Percentiles rank a stretch among this genome's conserved stretches.
These are phyloP conservation scores for Hozukius guyotensis DNA, from an alignment of 2,797 vertebrate genomes.

Conservation along the genomic window DNA sequence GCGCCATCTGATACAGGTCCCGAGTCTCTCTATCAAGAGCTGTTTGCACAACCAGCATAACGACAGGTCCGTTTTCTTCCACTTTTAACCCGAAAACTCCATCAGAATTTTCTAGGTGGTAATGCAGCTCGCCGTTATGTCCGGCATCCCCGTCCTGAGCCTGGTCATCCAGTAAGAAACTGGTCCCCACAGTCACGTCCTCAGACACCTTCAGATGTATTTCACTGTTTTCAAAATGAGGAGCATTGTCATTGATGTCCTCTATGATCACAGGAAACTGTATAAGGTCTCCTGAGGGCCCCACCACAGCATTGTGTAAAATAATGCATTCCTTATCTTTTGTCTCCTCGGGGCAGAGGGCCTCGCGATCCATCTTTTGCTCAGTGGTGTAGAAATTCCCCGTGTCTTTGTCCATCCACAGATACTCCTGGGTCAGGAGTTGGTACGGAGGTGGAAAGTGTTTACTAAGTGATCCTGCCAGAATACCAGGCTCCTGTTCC, in stretches of 20 bases:
- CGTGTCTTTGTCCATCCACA: constrained; percentile 73
- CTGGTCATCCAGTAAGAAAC: constrained; percentile 76
- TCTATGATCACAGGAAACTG: constrained; percentile 79
- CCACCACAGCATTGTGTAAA: constrained; percentile 72
- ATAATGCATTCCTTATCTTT: constrained; percentile 74
- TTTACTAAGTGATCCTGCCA: constrained; percentile 74
- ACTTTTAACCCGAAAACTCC: constrained; percentile 73
- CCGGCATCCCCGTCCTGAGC: constrained; percentile 78
- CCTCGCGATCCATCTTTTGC: constrained; percentile 79
- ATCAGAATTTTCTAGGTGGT: constrained; percentile 70
- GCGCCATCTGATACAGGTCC: constrained; percentile 73
- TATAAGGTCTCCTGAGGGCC: constrained; percentile 74
- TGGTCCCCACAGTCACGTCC: constrained; percentile 72
- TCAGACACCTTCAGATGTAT: constrained; percentile 79
- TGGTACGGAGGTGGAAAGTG: constrained; percentile 75
- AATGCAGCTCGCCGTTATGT: constrained; percentile 73
- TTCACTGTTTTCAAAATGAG: constrained; percentile 77
- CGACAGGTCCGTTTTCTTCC: constrained; percentile 41
- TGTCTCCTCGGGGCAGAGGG: constrained; percentile 75
- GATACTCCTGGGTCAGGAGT: constrained; percentile 73
- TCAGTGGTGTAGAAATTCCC: constrained; percentile 81
- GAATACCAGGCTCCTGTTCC: constrained; percentile 72
- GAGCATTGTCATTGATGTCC: constrained; percentile 86
- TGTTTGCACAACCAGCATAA: constrained; percentile 71
- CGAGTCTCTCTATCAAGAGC: constrained; percentile 81